A percentile compares a stretch with the other conserved stretches of the same genome.
phyloP scores from a whole-genome alignment of 2,113 vertebrate species.

The Apistogramma diplotaenia region DNA sequence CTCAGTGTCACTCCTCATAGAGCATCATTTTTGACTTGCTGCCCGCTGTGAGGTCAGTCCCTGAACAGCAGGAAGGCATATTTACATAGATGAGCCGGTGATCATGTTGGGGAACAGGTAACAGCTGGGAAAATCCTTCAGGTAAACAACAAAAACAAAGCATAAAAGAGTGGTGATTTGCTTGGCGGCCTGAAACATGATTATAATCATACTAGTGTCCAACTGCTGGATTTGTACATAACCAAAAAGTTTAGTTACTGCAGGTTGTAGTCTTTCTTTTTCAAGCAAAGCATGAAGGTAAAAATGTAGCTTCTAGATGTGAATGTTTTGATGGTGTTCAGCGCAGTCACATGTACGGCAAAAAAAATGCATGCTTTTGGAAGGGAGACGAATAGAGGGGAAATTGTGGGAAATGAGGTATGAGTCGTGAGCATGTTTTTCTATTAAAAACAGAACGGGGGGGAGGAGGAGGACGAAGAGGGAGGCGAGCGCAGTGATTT shows the following conservation, averaged over 20 bases:
- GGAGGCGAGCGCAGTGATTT: constrained; percentile 48
- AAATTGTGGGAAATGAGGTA: neutral
- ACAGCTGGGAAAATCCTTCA: neutral
- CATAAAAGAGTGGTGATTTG: neutral
- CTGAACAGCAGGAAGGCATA: neutral
- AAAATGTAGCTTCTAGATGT: neutral
- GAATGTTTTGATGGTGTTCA: neutral
- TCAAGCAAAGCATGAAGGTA: neutral
- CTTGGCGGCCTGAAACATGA: neutral
- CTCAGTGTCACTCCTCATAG: neutral
- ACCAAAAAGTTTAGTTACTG: neutral
- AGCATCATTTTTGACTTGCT: neutral
- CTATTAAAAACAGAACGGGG: constrained; percentile 28
- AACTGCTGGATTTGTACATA: neutral
- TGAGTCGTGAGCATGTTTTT: constrained; percentile 39
- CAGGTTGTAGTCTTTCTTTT: neutral
- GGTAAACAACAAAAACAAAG: neutral
- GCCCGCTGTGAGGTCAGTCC: neutral
- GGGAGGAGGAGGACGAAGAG: neutral
- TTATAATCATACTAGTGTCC: neutral
- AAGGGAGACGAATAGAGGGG: neutral
- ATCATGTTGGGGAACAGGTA: neutral
- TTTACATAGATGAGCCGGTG: neutral
- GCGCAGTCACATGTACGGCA: neutral
- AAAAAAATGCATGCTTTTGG: neutral